These are phyloP conservation scores for Cyphomyrus discorhynchus DNA, from an alignment of 2,113 vertebrate genomes.

Conservation along the genomic window DNA sequence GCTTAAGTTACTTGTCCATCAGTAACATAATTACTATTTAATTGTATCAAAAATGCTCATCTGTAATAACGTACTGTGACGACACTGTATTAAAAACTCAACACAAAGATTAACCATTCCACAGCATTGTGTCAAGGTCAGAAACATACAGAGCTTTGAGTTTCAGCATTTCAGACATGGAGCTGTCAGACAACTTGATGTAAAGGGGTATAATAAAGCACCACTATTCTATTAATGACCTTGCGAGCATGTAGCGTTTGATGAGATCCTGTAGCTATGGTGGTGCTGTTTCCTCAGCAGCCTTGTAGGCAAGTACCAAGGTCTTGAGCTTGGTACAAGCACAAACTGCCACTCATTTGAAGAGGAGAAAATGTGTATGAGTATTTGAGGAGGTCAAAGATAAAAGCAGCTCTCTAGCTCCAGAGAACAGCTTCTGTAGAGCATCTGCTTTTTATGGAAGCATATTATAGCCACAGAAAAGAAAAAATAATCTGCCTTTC, in stretches of 20 bases:
- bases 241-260: not conserved
- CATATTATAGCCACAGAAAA: not conserved
- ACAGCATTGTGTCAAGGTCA: not conserved
- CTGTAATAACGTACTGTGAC: not conserved
- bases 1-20: not conserved
- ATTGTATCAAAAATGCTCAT: not conserved
- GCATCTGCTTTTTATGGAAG: not conserved
- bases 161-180: not conserved
- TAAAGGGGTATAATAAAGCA: not conserved
- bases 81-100: not conserved
- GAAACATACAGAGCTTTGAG: not conserved
- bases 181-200: not conserved
- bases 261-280: not conserved
- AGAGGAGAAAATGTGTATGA: not conserved
- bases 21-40: not conserved
- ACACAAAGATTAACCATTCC: not conserved
- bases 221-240: not conserved
- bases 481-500: not conserved
- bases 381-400: not conserved
- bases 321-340: not conserved
- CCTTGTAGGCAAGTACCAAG: not conserved
- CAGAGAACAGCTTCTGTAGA: not conserved
- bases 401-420: not conserved
- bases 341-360: not conserved
- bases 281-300: not conserved